Conservation (phyloP, 1,140 invertebrate species). For the Neelides sp. region DNA sequence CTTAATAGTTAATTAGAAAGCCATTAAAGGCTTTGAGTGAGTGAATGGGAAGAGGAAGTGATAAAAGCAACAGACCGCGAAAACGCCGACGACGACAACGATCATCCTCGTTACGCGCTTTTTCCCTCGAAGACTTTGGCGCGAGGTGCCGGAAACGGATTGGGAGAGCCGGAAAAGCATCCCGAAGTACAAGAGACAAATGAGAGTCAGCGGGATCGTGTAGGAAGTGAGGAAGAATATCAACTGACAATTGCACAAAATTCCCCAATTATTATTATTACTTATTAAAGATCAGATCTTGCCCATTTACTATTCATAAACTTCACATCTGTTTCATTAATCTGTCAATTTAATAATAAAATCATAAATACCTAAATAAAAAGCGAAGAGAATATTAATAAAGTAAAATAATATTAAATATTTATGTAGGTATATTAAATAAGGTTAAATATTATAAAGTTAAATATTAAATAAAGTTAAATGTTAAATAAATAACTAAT, state of each 20-base stretch:
- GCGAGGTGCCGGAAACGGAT: slow-evolving; percentile 56
- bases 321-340: too few relatives aligned
- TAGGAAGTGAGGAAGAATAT: slow-evolving; percentile 75
- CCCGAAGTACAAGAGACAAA: slow-evolving; percentile 75
- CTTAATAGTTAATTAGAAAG: not conserved
- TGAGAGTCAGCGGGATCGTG: slow-evolving; percentile 67
- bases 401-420: not conserved
- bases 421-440: not conserved
- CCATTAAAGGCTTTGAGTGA: not conserved
- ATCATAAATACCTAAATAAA: slow-evolving; percentile 20
- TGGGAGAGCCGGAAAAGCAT: slow-evolving; percentile 82
- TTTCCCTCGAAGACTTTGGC: slow-evolving; percentile 64
- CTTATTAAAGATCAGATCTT: too few relatives aligned
- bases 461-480: not conserved
- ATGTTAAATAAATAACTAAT: not conserved
- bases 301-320: too few relatives aligned
- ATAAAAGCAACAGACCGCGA: too few relatives aligned
- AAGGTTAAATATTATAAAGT: not conserved
- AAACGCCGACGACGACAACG: slow-evolving; percentile 82
- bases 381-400: slow-evolving; percentile 8
- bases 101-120: slow-evolving; percentile 86
- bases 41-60: too few relatives aligned
- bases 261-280: too few relatives aligned
- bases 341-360: too few relatives aligned
- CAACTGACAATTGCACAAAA: too few relatives aligned